Evolutionary conservation across 2,113 vertebrate genomes (phyloP), one percentile per base, ranked within the genome.

Genomic region (Benitochromis conjunctus): DNA sequence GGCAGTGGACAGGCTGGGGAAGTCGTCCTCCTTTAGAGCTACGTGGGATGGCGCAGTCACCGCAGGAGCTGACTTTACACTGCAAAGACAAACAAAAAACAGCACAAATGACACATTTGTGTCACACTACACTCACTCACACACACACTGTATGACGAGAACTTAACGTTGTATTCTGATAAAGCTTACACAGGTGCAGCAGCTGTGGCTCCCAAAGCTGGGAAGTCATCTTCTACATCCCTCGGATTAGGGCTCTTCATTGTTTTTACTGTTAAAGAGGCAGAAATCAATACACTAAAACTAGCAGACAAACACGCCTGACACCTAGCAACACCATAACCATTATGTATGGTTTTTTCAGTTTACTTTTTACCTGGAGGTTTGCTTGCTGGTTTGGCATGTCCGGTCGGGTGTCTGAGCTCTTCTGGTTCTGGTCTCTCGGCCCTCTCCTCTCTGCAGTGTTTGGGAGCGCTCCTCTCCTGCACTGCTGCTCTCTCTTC

Each of bases 1-100:
- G 1, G 90, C 86, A 31, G 82, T 13, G 0, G 97, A 97, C 81
- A 99, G 94, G 89, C 98, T 98, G 1, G 99, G 99, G 90, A 99
- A 99, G 71, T 99, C 99, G 34, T 99, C 99, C 79, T 99, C 98
- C 84, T 98, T 98, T 31, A 99, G 96, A 41, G 97, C 95, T 1
- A 95, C 93, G 0, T 79, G 79, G 1, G 91, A 60, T 5, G 88
- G 87, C n/a, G 94, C 94, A 29, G 89, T 94, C 36, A 82, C 53
- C 66, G 66, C 66, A 90, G 97, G 85, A 91, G 94, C 83, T 64
- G 86, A 79, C 88, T 96, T 95, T 7, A 93, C 56, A 31, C 94
- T 95, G 81, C 4, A 64, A 53, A 18, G 3, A 85, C 16, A 77
- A 82, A 21, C 9, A 79, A 77, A 79, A 19, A 81, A 86, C 2